Base-by-base conservation (phyloP, 2,888 invertebrate genomes). In the Drosophila quinaria region DNA sequence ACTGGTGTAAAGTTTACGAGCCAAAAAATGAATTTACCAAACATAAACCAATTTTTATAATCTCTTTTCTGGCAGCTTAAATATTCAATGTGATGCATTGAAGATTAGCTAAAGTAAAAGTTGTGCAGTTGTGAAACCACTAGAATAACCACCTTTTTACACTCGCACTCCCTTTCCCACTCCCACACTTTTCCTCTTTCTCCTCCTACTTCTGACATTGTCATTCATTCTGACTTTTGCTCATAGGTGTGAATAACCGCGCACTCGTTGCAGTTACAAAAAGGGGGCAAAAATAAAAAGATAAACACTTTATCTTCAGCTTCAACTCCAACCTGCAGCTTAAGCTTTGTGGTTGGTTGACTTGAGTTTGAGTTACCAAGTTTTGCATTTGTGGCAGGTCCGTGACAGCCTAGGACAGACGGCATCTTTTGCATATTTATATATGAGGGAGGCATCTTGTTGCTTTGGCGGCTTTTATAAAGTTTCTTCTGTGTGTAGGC, bases 161-260 rank as follows among this genome's bases (percentile, higher is more conserved):
- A n/a, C 31, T 31, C 1, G 8, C 11, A 17, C 31, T 13, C n/a
- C 5, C 6, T 3, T 8, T 9, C n/a, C 10, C 29, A n/a, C 33
- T 25, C 0, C 10, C n/a, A n/a, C 15, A 3, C 39, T 51, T 10
- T 10, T 37, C 11, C 42, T 11, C 3, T 42, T n/a, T 35, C 31
- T 6, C 44, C 56, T 37, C 19, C 39, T 41, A 42, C 22, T 31
- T 35, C 47, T 78, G 62, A 61, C 70, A 66, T 69, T 75, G 64
- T 62, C 66, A 64, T 58, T 77, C 51, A 64, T 42, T 42, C 46
- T 22, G 35, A 46, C 60, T 61, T 64, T 51, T 54, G 39, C 59
- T 25, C 67, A 76, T 70, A 87, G 86, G 87, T 87, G 87, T 87
- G 88, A 87, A 87, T 87, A 87, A 89, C 90, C 90, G 86, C 78